phyloP scores from a whole-genome alignment of 2,888 invertebrate genomes.

The Caenorhabditis sp. region DNA sequence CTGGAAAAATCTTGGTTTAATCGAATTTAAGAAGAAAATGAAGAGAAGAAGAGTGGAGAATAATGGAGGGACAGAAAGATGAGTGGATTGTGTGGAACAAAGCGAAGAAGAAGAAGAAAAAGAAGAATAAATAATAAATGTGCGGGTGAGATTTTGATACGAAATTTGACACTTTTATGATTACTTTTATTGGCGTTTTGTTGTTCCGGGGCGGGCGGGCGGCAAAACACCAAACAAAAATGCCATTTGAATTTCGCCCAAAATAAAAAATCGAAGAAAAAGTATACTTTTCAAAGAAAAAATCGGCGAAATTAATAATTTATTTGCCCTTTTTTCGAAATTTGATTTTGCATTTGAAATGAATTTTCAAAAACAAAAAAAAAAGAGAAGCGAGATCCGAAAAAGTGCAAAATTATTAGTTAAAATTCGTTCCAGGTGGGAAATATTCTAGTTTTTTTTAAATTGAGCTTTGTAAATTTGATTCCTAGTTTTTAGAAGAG shows the following conservation, averaged over 20 bases:
- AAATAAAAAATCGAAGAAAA: too few relatives aligned
- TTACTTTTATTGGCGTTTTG: background rate
- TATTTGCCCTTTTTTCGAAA: background rate
- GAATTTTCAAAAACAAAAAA: background rate
- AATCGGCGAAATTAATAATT: background rate
- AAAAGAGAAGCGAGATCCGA: background rate
- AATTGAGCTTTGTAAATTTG: too few relatives aligned
- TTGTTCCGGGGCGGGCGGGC: too few relatives aligned
- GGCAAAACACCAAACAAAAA: too few relatives aligned
- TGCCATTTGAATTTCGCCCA: too few relatives aligned
- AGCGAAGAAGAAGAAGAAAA: background rate
- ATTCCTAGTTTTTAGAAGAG: too few relatives aligned
- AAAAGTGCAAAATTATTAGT: too few relatives aligned
- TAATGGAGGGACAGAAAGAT: background rate
- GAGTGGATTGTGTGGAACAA: background rate
- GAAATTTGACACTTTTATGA: conserved; percentile 1
- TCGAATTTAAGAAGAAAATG: background rate
- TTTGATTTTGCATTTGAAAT: background rate
- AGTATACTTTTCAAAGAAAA: background rate
- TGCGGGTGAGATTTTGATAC: background rate
- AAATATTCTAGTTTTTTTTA: too few relatives aligned
- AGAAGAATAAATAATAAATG: background rate
- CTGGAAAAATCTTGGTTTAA: background rate
- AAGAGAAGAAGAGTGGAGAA: too few relatives aligned
- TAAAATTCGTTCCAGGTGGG: too few relatives aligned